A percentile compares a stretch with the other conserved stretches of the same genome.
These are phyloP conservation scores for Beaufortia kweichowensis DNA, from an alignment of 2,113 vertebrate species.

Conservation along the genomic window DNA sequence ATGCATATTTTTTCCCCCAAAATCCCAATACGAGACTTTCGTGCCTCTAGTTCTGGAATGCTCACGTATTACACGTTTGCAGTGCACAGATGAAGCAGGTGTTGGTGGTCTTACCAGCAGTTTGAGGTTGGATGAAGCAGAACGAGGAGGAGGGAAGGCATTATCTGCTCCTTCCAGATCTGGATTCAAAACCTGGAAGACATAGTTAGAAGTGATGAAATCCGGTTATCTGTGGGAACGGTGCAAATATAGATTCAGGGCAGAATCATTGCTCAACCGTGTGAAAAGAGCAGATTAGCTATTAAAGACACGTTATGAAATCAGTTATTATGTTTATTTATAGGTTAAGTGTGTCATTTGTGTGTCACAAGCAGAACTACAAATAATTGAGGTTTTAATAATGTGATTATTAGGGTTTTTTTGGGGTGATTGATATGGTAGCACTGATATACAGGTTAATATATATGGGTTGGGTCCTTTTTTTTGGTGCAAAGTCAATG, in stretches of 20 bases:
- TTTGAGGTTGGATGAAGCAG: constrained; percentile 89
- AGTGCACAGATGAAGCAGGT: neutral
- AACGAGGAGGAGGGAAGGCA: constrained; percentile 92
- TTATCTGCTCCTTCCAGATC: constrained; percentile 97
- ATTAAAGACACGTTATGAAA: neutral
- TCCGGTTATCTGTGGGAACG: constrained; percentile 3
- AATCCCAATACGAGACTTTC: constrained; percentile 39
- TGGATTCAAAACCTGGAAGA: constrained; percentile 89
- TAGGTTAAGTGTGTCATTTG: too few relatives aligned
- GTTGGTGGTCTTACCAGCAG: constrained; percentile 84
- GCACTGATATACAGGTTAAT: too few relatives aligned
- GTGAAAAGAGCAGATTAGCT: neutral
- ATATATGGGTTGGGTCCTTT: too few relatives aligned
- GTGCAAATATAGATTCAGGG: neutral
- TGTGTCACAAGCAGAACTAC: neutral
- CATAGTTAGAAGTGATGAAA: constrained; percentile 24
- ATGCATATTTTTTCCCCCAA: constrained; percentile 10
- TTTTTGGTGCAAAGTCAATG: too few relatives aligned
- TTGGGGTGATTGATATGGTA: too few relatives aligned
- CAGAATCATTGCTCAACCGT: neutral
- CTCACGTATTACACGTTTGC: neutral
- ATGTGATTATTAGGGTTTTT: too few relatives aligned
- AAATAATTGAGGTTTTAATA: neutral
- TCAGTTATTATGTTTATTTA: neutral
- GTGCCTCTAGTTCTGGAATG: neutral